These are phyloP conservation scores for Gnathonemus echidnorhynchus DNA, from an alignment of 2,113 vertebrate genomes.

Conservation along the genomic window DNA sequence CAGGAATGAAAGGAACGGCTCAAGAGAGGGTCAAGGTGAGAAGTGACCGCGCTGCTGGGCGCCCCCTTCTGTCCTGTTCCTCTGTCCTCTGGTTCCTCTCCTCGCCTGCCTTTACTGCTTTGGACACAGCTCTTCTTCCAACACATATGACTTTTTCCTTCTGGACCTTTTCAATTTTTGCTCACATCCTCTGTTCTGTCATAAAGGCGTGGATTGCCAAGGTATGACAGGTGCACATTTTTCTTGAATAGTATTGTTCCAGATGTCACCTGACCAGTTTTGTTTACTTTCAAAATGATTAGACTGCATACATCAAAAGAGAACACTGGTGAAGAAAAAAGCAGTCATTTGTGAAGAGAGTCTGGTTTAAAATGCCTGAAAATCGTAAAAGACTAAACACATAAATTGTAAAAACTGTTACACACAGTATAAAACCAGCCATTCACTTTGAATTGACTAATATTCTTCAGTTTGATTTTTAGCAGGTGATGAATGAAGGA, in stretches of 20 bases:
- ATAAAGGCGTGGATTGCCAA: no score
- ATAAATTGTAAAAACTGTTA: not conserved
- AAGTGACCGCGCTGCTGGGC: not conserved
- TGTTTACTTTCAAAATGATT: not conserved
- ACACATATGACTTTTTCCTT: not conserved
- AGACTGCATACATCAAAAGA: not conserved
- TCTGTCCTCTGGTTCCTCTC: not conserved
- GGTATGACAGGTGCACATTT: not conserved
- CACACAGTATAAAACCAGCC: not conserved
- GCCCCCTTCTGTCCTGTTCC: not conserved
- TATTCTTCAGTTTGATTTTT: not conserved
- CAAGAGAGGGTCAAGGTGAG: slow-evolving; percentile 27
- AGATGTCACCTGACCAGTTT: not conserved
- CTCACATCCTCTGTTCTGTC: not conserved
- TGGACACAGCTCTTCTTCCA: not conserved
- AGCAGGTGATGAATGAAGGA: not conserved
- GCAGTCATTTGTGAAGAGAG: not conserved
- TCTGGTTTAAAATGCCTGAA: not conserved
- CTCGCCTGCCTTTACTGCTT: not conserved
- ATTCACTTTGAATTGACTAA: not conserved
- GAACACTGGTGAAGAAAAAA: not conserved
- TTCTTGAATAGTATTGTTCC: not conserved
- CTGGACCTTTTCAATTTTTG: not conserved
- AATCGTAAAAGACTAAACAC: not conserved
- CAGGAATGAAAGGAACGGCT: slow-evolving; percentile 1